Conservation (phyloP, 2,797 vertebrate species). For the Emys orbicularis region DNA sequence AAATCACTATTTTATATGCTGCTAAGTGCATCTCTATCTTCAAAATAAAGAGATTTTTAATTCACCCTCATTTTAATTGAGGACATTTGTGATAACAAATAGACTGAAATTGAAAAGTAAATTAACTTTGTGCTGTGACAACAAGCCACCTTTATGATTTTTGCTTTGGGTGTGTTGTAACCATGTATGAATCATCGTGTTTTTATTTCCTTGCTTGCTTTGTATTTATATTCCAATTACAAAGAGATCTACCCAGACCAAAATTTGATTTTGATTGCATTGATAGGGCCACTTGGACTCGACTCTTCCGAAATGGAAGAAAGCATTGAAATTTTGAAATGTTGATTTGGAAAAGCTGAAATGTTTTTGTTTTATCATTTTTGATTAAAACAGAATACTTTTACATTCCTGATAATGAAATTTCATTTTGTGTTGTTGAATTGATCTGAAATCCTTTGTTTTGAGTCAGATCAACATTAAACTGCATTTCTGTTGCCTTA, state of each 20-base stretch:
- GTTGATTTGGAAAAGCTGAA: background rate
- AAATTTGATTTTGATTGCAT: background rate
- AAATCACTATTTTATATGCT: constrained; percentile 56
- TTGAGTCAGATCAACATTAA: background rate
- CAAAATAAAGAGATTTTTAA: constrained; percentile 68
- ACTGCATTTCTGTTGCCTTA: background rate
- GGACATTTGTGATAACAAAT: constrained; percentile 57
- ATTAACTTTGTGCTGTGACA: constrained; percentile 17
- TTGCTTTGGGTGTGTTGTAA: background rate
- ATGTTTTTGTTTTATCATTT: background rate
- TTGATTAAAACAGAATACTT: background rate
- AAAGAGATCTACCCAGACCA: background rate
- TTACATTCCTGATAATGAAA: background rate
- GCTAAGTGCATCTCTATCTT: constrained; percentile 48
- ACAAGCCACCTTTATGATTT: constrained; percentile 2
- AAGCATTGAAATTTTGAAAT: background rate
- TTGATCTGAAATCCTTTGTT: background rate
- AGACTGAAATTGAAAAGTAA: constrained; percentile 44
- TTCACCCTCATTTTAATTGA: constrained; percentile 58
- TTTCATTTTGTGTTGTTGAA: background rate
- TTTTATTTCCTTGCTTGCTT: background rate
- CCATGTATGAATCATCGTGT: background rate
- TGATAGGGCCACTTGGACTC: background rate
- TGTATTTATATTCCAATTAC: background rate
- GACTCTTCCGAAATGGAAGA: background rate